Evolutionary conservation across 1,140 invertebrate genomes (phyloP), one percentile per base, ranked within the genome.

Genomic region (Neodiprion fabricii): DNA sequence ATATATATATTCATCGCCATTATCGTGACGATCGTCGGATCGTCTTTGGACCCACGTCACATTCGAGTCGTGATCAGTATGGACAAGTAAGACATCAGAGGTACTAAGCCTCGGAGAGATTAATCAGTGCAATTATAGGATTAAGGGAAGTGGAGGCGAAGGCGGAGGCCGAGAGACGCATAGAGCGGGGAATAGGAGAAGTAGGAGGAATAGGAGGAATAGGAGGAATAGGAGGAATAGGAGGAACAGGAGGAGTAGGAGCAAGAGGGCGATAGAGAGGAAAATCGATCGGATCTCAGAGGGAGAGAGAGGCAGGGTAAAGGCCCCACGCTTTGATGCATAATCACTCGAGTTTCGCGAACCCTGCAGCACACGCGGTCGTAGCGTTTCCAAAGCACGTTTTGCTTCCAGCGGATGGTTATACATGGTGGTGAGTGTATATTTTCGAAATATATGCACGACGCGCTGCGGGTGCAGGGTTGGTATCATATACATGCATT

Each of bases 121-220:
- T 61, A 61, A 61, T 61, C 53, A 9, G 53, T 61, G 53, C 11
- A 61, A 61, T 61, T 61, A 61, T 61, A 61, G 53, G 53, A 61
- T 61, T 61, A 61, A 17, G 53, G 53, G 53, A 12, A 40, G 28
- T 5, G 28, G 1, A 40, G 28, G 53, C 28, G 28, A 3, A 40
- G 28, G 53, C 5, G 53, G 53, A 4, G 53, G 53, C 11, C 0
- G 28, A 3, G n/a, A 61, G 53, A 61, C 11, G 11, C 53, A 8
- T 12, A 61, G 53, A 17, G 11, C n/a, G 53, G 17, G 17, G 17
- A 21, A 21, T 21, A 21, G 17, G 17, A 21, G 17, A 21, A 21
- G 17, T 21, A 61, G 53, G 53, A 61, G 28, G 2, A 40, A 5
- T 5, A 28, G 28, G 28, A 28, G 28, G 28, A n/a, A n/a, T n/a